Evolutionary conservation across 2,888 invertebrate genomes (phyloP).

Genomic region (Caenorhabditis zanzibari): DNA sequence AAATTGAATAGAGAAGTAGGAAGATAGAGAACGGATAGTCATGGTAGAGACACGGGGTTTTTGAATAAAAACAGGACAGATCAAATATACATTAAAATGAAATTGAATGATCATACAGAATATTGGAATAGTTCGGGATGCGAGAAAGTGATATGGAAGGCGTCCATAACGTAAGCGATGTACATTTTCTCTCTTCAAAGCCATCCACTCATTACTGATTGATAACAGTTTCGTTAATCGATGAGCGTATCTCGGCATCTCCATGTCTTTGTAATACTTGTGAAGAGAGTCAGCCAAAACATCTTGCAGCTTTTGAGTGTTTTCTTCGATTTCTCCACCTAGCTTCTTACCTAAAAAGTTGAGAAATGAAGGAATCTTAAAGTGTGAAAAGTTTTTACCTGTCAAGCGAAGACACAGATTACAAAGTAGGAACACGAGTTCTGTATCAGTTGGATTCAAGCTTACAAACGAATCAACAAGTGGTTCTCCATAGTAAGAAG

Average conservation of each 20-base stretch:
- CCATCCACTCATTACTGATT: slow-evolving; percentile 40
- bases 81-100: slow-evolving; percentile 17
- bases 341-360: slow-evolving; percentile 30
- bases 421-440: slow-evolving; percentile 21
- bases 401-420: slow-evolving; percentile 31
- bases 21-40: slow-evolving; percentile 10
- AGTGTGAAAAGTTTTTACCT: slow-evolving; percentile 14
- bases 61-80: slow-evolving; percentile 12
- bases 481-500: slow-evolving; percentile 26
- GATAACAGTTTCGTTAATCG: slow-evolving; percentile 17
- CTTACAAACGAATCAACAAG: slow-evolving; percentile 17
- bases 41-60: slow-evolving; percentile 23
- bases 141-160: slow-evolving; percentile 31
- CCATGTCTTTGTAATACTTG: slow-evolving; percentile 29
- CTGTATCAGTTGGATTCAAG: slow-evolving; percentile 21
- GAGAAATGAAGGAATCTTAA: too few species aligned
- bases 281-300: slow-evolving; percentile 29
- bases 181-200: slow-evolving; percentile 20
- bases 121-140: slow-evolving; percentile 44
- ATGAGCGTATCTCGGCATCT: slow-evolving; percentile 44
- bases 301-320: slow-evolving; percentile 25
- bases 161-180: slow-evolving; percentile 24
- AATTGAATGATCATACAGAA: slow-evolving; percentile 1
- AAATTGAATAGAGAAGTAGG: background rate
- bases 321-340: slow-evolving; percentile 35